Evolutionary conservation across 2,113 vertebrate genomes (phyloP), one percentile per base, ranked within the genome.

Genomic region (Nothoprocta perdicaria): DNA sequence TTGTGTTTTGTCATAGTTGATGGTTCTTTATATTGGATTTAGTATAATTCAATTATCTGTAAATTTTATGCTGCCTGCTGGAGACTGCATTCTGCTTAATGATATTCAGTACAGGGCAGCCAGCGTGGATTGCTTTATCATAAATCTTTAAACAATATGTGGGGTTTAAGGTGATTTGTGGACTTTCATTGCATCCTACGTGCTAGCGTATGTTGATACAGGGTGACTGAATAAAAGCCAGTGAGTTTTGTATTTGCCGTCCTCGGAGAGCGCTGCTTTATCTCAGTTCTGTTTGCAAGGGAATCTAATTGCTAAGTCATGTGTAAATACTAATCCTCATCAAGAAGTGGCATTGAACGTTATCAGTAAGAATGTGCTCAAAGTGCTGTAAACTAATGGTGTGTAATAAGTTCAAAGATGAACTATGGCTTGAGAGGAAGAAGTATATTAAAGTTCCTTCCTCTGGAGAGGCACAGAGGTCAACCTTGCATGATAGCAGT

Each of bases 241-340:
- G 43, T n/a, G 80, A 88, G 89, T 87, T 53, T 89, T 77, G 87
- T 82, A 27, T 95, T 83, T 86, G 29, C 38, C 86, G 35, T 55
- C 67, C 27, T 33, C 88, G 68, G 65, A 73, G 80, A 93, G 50
- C 62, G 17, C 10, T 76, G 55, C 67, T 96, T 81, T 75, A 65
- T 72, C 62, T 94, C 74, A 57, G 71, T 80, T 79, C n/a, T 61
- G 66, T 72, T 84, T 75, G 82, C 38, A 13, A n/a, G 73, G 12
- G 38, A 94, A 92, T 96, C 81, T 90, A 91, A 91, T 86, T 92
- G 89, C n/a, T 86, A 94, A 94, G 74, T 85, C 93, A 91, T 84
- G 82, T 93, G 80, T 88, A 96, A 96, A 94, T 66, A 76, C 55
- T 95, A 91, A 96, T 94, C 91, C 73, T 86, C 82, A 63, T 86